phyloP scores from a whole-genome alignment of 2,113 vertebrate species.

The Phodopus roborovskii region DNA sequence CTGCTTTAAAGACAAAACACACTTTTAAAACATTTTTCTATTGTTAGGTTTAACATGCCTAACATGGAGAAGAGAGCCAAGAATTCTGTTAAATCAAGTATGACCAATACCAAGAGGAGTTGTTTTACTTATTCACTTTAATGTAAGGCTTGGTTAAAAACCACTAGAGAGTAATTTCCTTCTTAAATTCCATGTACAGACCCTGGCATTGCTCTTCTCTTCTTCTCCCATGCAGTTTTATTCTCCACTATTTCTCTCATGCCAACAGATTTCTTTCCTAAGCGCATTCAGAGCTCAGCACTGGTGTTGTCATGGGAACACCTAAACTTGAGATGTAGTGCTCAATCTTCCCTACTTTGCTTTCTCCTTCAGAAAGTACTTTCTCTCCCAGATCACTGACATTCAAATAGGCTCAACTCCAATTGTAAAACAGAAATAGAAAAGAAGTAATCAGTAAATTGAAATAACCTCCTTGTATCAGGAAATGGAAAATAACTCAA shows the following conservation, averaged over 20 bases:
- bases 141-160: not conserved
- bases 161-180: not conserved
- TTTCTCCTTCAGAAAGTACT: slow-evolving; percentile 51
- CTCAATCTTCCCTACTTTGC: slow-evolving; percentile 46
- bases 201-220: not conserved
- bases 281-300: not conserved
- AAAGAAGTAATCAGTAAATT: slow-evolving; percentile 48
- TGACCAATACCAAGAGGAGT: not conserved
- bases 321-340: slow-evolving; percentile 22
- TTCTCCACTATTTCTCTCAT: not conserved
- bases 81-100: not conserved
- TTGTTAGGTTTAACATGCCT: not conserved
- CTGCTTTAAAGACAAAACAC: not conserved
- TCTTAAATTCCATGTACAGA: not conserved
- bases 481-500: slow-evolving; percentile 54
- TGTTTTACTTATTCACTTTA: not conserved
- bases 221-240: not conserved
- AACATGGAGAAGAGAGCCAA: not conserved
- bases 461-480: slow-evolving; percentile 25
- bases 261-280: not conserved
- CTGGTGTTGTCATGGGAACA: slow-evolving; percentile 47
- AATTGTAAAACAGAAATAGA: slow-evolving; percentile 48
- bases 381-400: slow-evolving; percentile 28
- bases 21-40: not conserved
- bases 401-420: slow-evolving; percentile 32